Evolutionary conservation across 2,888 invertebrate genomes (phyloP).

Genomic region (Kuschelorhynchus macadamiae): DNA sequence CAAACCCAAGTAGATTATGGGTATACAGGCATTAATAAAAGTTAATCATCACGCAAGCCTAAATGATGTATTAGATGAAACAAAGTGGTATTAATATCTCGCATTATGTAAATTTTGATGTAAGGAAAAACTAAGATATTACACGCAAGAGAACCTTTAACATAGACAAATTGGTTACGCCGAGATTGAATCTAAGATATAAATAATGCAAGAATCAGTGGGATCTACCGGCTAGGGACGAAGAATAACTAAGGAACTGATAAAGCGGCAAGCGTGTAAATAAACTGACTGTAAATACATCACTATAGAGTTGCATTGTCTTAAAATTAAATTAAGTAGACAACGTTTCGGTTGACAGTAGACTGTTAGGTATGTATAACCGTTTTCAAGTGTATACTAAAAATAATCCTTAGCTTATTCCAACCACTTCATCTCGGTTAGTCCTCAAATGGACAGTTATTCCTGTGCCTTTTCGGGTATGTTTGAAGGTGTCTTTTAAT

Average conservation of each 20-base stretch:
- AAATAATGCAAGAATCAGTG: constrained; percentile 22
- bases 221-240: constrained; percentile 16
- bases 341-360: no score
- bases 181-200: constrained; percentile 28
- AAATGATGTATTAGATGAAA: constrained; percentile 34
- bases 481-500: no score
- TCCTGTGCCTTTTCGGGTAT: no score
- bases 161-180: constrained; percentile 35
- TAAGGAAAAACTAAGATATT: constrained; percentile 23
- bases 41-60: constrained; percentile 14
- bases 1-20: background rate
- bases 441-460: no score
- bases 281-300: constrained; percentile 8
- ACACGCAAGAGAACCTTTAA: constrained; percentile 23
- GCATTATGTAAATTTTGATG: constrained; percentile 33
- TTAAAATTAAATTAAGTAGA: no score
- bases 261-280: no score
- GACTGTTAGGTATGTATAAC: no score
- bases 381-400: no score
- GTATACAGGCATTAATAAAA: background rate
- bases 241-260: constrained; percentile 24
- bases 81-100: constrained; percentile 24
- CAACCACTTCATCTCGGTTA: no score
- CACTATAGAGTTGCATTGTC: no score
- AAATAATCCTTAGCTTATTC: no score